Base-by-base conservation (phyloP, 2,113 vertebrate species). In the Galeopterus variegatus region DNA sequence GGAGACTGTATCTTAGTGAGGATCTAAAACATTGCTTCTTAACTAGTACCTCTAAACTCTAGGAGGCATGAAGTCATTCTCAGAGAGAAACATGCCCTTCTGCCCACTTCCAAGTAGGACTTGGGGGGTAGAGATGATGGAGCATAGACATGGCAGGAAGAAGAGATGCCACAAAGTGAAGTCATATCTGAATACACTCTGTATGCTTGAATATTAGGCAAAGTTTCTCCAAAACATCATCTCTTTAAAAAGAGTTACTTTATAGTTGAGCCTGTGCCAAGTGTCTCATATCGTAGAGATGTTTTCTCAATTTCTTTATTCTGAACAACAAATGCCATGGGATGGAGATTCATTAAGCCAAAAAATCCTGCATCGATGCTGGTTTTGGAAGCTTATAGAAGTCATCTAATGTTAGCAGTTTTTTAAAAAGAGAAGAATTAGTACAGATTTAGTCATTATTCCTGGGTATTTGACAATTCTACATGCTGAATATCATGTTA, bases 241-340 rank as follows among this genome's bases (percentile, higher is more conserved):
- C 17, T 69, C 56, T 86, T 64, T 17, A 80, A 79, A 94, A 52
- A 76, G 41, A 85, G 19, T 86, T 58, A 87, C 15, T 45, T 94
- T 31, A 52, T 11, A 60, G n/a, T 50, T 73, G 50, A 94, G 36
- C 56, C 45, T 58, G 88, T 90, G 41, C 41, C 77, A 97, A 77
- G 6, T 64, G 70, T 80, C 54, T 91, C 64, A 52, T 60, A 48
- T 65, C 58, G 89, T 14, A 14, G 31, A 18, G 72, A 84, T 41
- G 52, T 9, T 94, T 91, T 86, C 58, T 86, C 64, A 90, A 64
- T 86, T 54, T 82, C 24, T 85, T 93, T 92, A 60, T 90, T 87
- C 41, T 83, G 52, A 90, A 82, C 36, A 96, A 81, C 17, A 84
- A 84, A 92, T 19, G 54, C 36, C 33, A 65, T 33, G 62, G 10